Evolutionary conservation across 92 coral and sea anemone genomes (phyloP).

Genomic region (Actinostola sp.): DNA sequence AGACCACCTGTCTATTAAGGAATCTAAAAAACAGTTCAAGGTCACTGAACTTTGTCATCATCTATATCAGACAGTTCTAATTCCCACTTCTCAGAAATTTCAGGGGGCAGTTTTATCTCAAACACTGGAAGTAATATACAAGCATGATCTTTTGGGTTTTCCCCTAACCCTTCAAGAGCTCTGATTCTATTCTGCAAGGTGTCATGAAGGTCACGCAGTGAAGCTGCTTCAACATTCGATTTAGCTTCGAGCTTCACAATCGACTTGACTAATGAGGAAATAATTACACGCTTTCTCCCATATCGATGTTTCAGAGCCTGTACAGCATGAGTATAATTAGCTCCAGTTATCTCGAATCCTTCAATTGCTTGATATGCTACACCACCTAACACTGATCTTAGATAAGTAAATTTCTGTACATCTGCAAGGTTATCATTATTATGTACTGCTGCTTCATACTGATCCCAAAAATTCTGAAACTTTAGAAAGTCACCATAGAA

Average conservation of each 20-base stretch:
- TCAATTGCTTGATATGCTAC: constrained; percentile 37
- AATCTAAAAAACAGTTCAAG: constrained; percentile 45
- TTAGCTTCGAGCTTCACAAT: constrained; percentile 19
- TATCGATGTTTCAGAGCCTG: constrained; percentile 47
- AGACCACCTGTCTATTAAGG: constrained; percentile 39
- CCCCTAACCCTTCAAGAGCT: constrained; percentile 40
- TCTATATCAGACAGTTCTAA: constrained; percentile 47
- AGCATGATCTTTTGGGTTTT: constrained; percentile 36
- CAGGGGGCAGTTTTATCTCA: constrained; percentile 41
- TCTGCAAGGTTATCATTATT: constrained; percentile 35
- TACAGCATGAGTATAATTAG: constrained; percentile 30
- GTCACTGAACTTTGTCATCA: constrained; percentile 33
- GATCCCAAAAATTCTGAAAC: too few relatives aligned
- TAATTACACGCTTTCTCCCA: constrained; percentile 32
- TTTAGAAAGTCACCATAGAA: too few relatives aligned
- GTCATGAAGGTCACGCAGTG: constrained; percentile 45
- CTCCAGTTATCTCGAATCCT: constrained; percentile 43
- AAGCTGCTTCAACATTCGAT: constrained; percentile 5
- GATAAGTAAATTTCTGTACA: constrained; percentile 39
- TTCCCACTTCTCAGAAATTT: constrained; percentile 37
- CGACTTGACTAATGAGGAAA: constrained; percentile 31
- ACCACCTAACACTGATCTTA: constrained; percentile 32
- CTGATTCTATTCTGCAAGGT: constrained; percentile 41
- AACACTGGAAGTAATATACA: constrained; percentile 44
- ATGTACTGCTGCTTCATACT: constrained; percentile 38